These are phyloP conservation scores for Orcinus orca DNA, from an alignment of 2,113 vertebrate genomes.

Conservation along the genomic window DNA sequence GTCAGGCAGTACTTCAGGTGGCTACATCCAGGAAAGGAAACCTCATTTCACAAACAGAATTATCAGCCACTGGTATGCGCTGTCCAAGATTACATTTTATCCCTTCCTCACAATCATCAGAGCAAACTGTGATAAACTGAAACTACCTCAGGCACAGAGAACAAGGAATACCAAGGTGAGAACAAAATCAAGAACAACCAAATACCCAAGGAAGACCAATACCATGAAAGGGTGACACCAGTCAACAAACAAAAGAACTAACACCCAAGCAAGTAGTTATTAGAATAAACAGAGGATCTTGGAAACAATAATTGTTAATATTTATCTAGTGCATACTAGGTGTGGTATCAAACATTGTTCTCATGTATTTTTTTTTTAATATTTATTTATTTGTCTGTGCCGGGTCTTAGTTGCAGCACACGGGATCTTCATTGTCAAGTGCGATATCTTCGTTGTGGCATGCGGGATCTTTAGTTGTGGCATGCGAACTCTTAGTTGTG, in stretches of 20 bases:
- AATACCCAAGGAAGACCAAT: constrained; percentile 1
- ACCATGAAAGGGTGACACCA: background rate
- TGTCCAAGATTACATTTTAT: background rate
- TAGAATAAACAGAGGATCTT: constrained; percentile 7
- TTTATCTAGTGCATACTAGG: background rate
- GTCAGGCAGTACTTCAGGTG: background rate
- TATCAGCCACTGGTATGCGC: background rate
- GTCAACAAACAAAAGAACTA: background rate
- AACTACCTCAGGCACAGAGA: background rate
- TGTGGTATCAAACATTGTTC: background rate
- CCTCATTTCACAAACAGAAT: constrained; percentile 10
- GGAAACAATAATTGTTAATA: constrained; percentile 7
- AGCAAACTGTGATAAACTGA: background rate
- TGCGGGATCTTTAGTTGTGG: too few relatives aligned
- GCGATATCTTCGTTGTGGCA: too few relatives aligned
- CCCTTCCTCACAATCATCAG: background rate
- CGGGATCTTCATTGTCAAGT: too few relatives aligned
- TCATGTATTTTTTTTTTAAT: background rate
- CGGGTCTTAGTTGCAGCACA: too few relatives aligned
- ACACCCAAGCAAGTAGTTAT: constrained; percentile 2
- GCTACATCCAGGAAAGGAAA: background rate
- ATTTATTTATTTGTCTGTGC: too few relatives aligned
- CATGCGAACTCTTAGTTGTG: too few relatives aligned
- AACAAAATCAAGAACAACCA: constrained; percentile 36
- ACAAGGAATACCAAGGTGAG: constrained; percentile 23